Evolutionary conservation across 2,113 vertebrate genomes (phyloP).

Genomic region (Petrocephalus microphthalmus): DNA sequence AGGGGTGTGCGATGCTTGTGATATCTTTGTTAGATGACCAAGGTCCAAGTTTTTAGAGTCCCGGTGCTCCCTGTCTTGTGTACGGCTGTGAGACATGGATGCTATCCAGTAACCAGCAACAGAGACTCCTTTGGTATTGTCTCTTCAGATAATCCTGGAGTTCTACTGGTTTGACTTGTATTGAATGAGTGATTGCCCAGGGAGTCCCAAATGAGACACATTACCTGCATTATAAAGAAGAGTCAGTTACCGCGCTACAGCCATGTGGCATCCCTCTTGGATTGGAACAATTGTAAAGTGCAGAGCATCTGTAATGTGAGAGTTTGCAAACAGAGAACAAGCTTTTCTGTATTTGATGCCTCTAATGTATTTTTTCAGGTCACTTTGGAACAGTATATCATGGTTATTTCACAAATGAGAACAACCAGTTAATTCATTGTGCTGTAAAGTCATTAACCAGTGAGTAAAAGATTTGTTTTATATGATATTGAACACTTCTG

Average conservation of each 20-base stretch:
- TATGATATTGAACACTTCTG: neutral
- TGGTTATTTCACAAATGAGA: slow-evolving; percentile 57
- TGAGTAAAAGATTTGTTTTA: slow-evolving; percentile 37
- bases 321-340: neutral
- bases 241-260: neutral
- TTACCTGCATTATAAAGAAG: neutral
- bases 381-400: slow-evolving; percentile 74
- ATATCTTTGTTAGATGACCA: neutral
- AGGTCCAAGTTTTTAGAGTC: neutral
- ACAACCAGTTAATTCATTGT: slow-evolving; percentile 57
- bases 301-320: neutral
- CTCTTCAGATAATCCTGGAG: neutral
- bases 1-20: no score
- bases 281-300: neutral
- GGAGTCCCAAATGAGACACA: neutral
- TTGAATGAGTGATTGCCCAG: neutral
- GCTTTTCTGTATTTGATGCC: neutral
- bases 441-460: slow-evolving; percentile 70
- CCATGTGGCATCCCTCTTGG: no score
- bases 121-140: neutral
- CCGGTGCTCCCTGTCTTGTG: neutral
- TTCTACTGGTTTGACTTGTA: neutral
- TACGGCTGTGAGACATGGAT: neutral
- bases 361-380: slow-evolving; percentile 42
- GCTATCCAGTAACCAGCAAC: neutral